Base-by-base conservation (phyloP, 1,140 invertebrate genomes). In the Pseudachorutes palmiensis region DNA sequence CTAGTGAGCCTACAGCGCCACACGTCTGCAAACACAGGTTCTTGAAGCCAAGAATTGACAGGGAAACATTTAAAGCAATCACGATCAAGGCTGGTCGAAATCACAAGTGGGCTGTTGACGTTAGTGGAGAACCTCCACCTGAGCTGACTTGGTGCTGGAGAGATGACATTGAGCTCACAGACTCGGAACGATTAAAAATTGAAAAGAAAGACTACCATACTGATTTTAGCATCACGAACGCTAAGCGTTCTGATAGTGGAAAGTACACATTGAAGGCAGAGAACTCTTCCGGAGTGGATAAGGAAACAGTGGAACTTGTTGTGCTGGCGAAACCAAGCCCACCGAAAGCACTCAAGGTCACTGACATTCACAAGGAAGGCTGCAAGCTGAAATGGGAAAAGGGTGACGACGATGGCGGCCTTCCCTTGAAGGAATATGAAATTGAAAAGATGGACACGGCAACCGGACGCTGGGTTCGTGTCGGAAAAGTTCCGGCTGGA, bases 1-100 rank as follows among this genome's bases (percentile, higher is more conserved):
- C 94, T n/a, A 95, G 90, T 70, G 89, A 95, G 75, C 88, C 92
- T 2, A 94, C 92, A 1, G 87, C 90, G 70, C 93, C 92, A 77
- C 92, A 96, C 79, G 79, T 93, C 26, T 94, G 92, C 82, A 97
- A 96, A 77, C 91, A 96, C 72, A 90, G 84, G 77, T 92, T 94
- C 77, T 81, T 93, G 77, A 90, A 89, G 81, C 94, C 94, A 70
- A 86, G 89, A 75, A 98, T 98, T 77, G 92, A 95, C 75, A 84
- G 93, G 71, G 87, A 86, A 70, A 94, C 89, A 72, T 87, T 96
- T 79, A 92, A 92, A 74, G 86, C 86, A 1, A 78, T 92, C 1
- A 90, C 86, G 33, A 90, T 94, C 75, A 93, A 93, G 79, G 89
- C 89, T 49, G 91, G 91, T 28, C 85, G 92, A 69, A 92, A 88